These are phyloP conservation scores for Sarcoramphus papa DNA, from an alignment of 2,797 vertebrate species.

Conservation along the genomic window DNA sequence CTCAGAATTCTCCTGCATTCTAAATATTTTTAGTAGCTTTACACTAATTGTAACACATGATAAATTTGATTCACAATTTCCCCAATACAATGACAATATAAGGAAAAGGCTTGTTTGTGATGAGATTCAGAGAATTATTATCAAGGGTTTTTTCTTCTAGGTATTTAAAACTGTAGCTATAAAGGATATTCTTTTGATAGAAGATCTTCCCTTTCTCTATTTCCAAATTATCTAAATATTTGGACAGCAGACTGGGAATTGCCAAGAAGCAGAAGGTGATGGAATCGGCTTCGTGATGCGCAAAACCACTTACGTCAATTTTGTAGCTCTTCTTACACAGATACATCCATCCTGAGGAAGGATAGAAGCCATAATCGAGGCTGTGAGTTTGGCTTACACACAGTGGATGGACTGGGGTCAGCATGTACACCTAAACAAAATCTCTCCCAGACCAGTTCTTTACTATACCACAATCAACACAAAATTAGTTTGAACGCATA, in stretches of 20 bases:
- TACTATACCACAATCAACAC: background rate
- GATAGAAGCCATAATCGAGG: background rate
- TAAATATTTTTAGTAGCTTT: background rate
- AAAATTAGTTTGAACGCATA: background rate
- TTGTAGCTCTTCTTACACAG: background rate
- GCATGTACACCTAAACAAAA: background rate
- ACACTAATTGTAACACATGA: background rate
- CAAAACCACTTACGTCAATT: fast-evolving
- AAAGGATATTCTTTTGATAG: background rate
- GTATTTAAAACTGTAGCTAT: background rate
- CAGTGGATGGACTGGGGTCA: background rate
- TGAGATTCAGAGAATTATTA: background rate
- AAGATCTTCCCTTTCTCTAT: background rate
- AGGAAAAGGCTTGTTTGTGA: background rate
- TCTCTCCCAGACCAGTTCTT: background rate
- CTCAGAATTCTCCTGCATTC: background rate
- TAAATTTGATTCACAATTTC: background rate
- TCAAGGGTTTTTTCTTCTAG: background rate
- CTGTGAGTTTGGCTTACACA: background rate
- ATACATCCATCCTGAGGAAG: background rate
- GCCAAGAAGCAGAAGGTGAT: background rate
- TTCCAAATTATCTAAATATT: background rate
- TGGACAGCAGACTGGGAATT: background rate
- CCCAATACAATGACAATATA: background rate
- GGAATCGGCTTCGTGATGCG: fast-evolving